phyloP scores from a whole-genome alignment of 1,140 invertebrate genomes.

The Rhizoglyphus robini region DNA sequence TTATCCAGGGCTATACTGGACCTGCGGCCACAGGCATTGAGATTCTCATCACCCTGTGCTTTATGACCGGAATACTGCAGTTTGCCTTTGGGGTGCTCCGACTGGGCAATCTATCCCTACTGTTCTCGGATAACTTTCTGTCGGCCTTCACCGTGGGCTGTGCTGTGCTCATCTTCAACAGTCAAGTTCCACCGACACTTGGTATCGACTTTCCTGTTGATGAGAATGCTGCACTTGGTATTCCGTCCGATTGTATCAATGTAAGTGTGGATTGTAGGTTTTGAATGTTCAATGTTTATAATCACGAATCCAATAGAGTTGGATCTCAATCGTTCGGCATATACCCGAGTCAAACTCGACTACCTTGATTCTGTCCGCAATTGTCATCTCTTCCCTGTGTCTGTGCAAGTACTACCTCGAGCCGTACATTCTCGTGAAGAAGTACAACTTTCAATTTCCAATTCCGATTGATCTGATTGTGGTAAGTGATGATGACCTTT shows the following conservation, averaged over 20 bases:
- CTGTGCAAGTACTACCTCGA: background rate
- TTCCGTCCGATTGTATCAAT: background rate
- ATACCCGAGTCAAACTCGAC: background rate
- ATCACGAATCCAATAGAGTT: background rate
- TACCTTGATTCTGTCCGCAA: background rate
- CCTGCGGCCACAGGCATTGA: background rate
- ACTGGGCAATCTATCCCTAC: background rate
- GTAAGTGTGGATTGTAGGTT: too few relatives aligned
- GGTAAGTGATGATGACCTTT: conserved; percentile 2
- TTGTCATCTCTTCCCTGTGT: background rate
- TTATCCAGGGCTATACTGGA: background rate
- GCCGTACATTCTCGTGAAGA: background rate
- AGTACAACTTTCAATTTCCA: background rate
- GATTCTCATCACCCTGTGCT: background rate
- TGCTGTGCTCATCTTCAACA: background rate
- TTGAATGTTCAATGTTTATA: background rate
- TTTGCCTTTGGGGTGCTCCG: background rate
- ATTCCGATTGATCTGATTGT: background rate
- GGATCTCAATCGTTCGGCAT: background rate
- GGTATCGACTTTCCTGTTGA: background rate
- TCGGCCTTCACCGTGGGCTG: background rate
- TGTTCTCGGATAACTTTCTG: conserved; percentile 1
- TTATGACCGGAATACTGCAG: background rate
- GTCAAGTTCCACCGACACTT: background rate
- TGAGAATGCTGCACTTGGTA: background rate